Conservation (phyloP, 2,113 vertebrate species). For the Ameiurus melas region DNA sequence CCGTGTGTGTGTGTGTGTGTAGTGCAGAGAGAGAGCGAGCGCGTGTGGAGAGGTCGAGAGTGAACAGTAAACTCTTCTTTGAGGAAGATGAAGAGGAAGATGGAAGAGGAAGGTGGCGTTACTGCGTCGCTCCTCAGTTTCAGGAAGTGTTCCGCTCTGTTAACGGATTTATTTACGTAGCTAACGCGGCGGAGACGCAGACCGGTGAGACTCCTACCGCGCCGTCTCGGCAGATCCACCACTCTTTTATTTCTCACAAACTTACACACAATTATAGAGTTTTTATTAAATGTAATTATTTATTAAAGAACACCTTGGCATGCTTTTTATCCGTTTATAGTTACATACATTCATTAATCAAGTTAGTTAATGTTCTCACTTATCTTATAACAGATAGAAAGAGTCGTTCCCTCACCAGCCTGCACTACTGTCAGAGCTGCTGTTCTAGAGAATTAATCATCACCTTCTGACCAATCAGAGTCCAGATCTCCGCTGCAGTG, state of each 20-base stretch:
- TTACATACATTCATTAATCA: neutral
- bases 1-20: conserved; percentile 17
- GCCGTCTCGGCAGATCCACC: neutral
- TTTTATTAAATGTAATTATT: neutral
- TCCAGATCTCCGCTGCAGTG: too few species aligned
- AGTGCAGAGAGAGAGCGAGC: conserved; percentile 88
- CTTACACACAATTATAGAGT: neutral
- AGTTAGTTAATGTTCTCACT: too few species aligned
- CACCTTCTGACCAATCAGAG: neutral
- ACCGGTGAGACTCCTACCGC: conserved; percentile 71
- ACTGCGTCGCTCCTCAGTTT: conserved; percentile 81
- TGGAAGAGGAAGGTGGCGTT: conserved; percentile 64
- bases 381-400: too few species aligned
- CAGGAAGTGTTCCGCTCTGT: conserved; percentile 86
- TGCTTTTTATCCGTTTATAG: neutral
- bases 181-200: conserved; percentile 85
- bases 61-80: conserved; percentile 85
- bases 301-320: neutral
- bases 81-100: conserved; percentile 71
- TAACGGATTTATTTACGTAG: conserved; percentile 93
- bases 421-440: too few species aligned
- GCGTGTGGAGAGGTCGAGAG: conserved; percentile 74
- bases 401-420: too few species aligned
- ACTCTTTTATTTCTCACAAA: neutral
- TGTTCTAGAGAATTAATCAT: too few species aligned